A percentile compares a stretch with the other conserved stretches of the same genome.
Evolutionary conservation across 2,797 vertebrate species (phyloP).

Genomic region (Cygnus olor): DNA sequence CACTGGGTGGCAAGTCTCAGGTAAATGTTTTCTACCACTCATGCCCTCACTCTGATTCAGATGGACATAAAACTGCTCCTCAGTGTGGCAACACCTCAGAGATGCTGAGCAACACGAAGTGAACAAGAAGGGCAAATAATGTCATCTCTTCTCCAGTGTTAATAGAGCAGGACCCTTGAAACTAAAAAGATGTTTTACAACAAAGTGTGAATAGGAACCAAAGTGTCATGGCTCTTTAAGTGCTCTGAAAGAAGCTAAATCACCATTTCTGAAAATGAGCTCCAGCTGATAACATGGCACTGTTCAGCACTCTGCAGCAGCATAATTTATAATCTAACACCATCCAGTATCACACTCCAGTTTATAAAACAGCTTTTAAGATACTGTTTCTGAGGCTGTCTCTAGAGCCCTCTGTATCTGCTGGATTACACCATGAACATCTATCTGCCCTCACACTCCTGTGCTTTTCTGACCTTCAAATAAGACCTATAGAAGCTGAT

Average conservation of each 20-base stretch:
- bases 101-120: background rate
- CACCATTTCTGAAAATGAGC: background rate
- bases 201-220: background rate
- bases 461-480: background rate
- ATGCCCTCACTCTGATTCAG: background rate
- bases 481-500: background rate
- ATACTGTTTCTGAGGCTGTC: background rate
- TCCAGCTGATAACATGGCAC: background rate
- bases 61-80: background rate
- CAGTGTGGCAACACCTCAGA: background rate
- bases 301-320: background rate
- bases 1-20: background rate
- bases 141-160: background rate
- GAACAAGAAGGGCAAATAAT: background rate
- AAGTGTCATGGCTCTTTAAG: background rate
- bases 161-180: background rate
- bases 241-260: background rate
- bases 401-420: background rate
- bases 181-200: background rate
- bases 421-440: background rate
- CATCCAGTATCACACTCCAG: rapidly evolving
- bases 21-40: background rate
- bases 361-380: background rate
- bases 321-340: background rate
- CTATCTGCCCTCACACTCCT: background rate